These are phyloP conservation scores for Naso thynnoides DNA, from an alignment of 2,797 vertebrate genomes.

Conservation along the genomic window DNA sequence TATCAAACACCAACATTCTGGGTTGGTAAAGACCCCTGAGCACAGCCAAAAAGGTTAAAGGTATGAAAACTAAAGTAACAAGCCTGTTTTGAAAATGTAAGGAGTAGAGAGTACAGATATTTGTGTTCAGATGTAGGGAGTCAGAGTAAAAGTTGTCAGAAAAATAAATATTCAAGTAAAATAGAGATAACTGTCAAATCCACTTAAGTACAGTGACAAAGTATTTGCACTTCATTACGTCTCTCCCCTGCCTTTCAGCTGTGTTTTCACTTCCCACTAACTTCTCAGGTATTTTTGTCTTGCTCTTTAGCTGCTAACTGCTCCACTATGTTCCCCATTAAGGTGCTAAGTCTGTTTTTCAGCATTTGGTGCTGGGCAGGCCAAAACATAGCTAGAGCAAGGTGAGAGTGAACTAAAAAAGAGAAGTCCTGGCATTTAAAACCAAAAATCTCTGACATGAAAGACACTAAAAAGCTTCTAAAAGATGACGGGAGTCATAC, in stretches of 20 bases:
- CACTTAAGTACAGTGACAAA: too few relatives aligned
- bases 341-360: neutral
- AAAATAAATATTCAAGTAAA: too few relatives aligned
- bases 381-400: neutral
- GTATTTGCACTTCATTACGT: too few relatives aligned
- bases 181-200: too few relatives aligned
- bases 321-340: neutral
- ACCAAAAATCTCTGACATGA: neutral
- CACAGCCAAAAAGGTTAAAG: too few relatives aligned
- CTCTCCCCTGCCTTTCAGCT: neutral
- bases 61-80: too few relatives aligned
- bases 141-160: too few relatives aligned
- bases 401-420: neutral
- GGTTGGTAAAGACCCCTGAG: too few relatives aligned
- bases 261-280: neutral
- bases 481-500: neutral
- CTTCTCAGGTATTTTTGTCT: neutral
- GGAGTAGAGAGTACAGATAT: too few relatives aligned
- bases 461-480: neutral
- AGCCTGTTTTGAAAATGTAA: too few relatives aligned
- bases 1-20: too few relatives aligned
- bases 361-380: neutral
- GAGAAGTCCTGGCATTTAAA: neutral
- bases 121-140: too few relatives aligned
- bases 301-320: neutral